Percentiles rank a stretch among this genome's conserved stretches.
phyloP scores from a whole-genome alignment of 2,797 vertebrate species.

The Apodemus agrarius region DNA sequence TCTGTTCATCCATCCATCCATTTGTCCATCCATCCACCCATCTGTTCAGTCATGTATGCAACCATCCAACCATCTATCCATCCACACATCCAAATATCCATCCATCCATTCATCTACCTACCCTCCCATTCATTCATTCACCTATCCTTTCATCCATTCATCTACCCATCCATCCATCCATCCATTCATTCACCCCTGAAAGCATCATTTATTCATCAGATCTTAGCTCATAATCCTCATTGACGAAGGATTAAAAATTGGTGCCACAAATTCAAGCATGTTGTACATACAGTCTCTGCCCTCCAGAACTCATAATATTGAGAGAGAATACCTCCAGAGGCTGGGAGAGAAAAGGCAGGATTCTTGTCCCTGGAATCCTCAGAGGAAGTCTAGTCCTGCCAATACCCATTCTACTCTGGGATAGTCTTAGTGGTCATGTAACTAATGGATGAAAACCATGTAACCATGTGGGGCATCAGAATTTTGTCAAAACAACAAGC shows the following conservation, averaged over 20 bases:
- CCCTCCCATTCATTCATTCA: not conserved
- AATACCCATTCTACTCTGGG: not conserved
- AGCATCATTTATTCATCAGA: not conserved
- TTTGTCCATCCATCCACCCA: not conserved
- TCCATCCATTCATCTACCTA: fast-evolving
- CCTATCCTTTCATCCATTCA: not conserved
- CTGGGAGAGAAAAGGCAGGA: not conserved
- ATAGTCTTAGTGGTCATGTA: not conserved
- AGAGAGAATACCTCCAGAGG: not conserved
- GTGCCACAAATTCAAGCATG: not conserved
- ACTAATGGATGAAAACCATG: not conserved
- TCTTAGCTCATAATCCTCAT: not conserved
- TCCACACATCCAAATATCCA: not conserved
- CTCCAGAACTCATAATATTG: not conserved
- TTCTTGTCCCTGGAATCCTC: too few relatives aligned
- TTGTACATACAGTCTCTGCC: too few relatives aligned
- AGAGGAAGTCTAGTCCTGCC: fast-evolving
- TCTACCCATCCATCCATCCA: not conserved
- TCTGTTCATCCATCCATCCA: not conserved
- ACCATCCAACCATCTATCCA: not conserved
- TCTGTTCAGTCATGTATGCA: not conserved
- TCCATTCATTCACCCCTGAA: not conserved
- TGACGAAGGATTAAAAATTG: not conserved
- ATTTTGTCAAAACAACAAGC: not conserved
- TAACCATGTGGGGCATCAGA: not conserved